These are phyloP conservation scores for Zenarchopterus dispar DNA, from an alignment of 2,797 vertebrate species.

Conservation along the genomic window DNA sequence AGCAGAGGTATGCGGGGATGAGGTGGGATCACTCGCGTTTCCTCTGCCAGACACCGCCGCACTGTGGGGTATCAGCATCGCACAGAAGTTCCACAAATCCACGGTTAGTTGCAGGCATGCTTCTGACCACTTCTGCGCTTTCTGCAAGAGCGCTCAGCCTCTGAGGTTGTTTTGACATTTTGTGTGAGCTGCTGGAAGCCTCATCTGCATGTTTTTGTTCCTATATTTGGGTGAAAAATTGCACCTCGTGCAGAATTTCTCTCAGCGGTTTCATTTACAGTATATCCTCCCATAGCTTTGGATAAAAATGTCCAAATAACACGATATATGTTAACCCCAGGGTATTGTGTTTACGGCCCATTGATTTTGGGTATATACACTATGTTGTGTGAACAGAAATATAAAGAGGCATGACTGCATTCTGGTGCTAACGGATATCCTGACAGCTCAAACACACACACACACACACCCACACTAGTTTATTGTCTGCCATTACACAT, in stretches of 20 bases:
- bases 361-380: conserved; percentile 29
- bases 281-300: conserved; percentile 8
- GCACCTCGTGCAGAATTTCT: conserved; percentile 12
- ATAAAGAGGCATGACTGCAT: conserved; percentile 26
- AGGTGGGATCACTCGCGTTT: conserved; percentile 43
- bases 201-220: conserved; percentile 17
- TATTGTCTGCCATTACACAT: conserved; percentile 43
- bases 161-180: conserved; percentile 40
- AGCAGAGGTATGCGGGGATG: conserved; percentile 25
- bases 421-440: conserved; percentile 10
- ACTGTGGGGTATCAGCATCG: conserved; percentile 32
- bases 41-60: conserved; percentile 43
- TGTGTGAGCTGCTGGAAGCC: conserved; percentile 16
- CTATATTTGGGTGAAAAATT: conserved; percentile 4
- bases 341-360: conserved; percentile 9
- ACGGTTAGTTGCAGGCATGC: conserved; percentile 31
- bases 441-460: conserved; percentile 40
- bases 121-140: conserved; percentile 33
- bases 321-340: conserved; percentile 8
- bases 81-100: conserved; percentile 44
- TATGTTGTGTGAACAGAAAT: conserved; percentile 36
- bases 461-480: conserved; percentile 7
- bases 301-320: conserved; percentile 14
- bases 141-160: conserved; percentile 12
- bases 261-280: conserved; percentile 5